Base-by-base conservation (phyloP, 2,888 invertebrate species). In the Cheilosia scutellata region DNA sequence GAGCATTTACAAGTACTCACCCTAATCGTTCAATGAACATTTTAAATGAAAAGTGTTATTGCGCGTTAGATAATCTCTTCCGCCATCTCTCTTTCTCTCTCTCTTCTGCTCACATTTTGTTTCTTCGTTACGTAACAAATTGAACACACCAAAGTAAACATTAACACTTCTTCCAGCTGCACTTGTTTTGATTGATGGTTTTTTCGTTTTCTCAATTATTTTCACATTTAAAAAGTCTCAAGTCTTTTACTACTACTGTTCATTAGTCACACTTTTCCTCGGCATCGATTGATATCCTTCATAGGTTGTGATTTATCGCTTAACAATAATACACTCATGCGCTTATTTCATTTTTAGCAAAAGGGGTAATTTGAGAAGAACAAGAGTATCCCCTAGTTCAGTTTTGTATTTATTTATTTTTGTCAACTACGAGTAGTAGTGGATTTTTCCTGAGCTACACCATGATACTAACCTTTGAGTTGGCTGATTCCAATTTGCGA, bases 401-500 rank as follows among this genome's bases (percentile, higher is more conserved):
- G 9, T 47, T 13, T 44, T 44, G 63, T 53, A 55, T 29, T 62
- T 62, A 42, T 51, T 31, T 49, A 55, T 51, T 77, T 55, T 70
- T 25, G 29, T 68, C 7, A 57, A 78, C 83, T 78, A 83, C 79
- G 31, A 70, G 60, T 62, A 57, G 75, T 66, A 60, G 80, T 49
- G 29, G 49, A 53, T 33, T 72, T 75, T 71, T 70, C 65, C 76
- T 71, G 76, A 72, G 80, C 90, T 91, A 91, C 93, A 94, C 93
- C 93, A 93, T 94, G 93, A 95, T 96, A 96, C 95, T 95, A 95
- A 97, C 96, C 96, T 97, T 97, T 94, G 95, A 95, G 92, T 95
- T 94, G 90, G 94, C 93, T 93, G 93, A 94, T 93, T 97, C 97
- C 93, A 96, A 92, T 95, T 97, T 97, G 93, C 97, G 95, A 93